Evolutionary conservation across 2,113 vertebrate species (phyloP).

Genomic region (Sinocyclocheilus maitianheensis): DNA sequence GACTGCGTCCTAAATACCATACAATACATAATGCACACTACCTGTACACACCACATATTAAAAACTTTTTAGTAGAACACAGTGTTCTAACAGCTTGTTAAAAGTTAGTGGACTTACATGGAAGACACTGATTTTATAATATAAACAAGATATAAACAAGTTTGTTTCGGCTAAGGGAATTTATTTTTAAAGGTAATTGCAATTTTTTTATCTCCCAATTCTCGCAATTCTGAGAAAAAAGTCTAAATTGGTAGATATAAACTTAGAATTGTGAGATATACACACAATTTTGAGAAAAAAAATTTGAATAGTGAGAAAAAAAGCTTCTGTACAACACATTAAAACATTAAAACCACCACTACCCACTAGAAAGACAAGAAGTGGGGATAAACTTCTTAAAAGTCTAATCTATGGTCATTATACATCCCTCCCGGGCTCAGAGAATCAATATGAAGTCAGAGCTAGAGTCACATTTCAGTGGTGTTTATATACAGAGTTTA

Average conservation of each 20-base stretch:
- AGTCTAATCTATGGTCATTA: conserved; percentile 6
- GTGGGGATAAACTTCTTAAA: neutral
- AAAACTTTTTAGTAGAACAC: neutral
- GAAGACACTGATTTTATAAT: too few relatives aligned
- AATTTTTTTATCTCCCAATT: too few relatives aligned
- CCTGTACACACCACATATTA: neutral
- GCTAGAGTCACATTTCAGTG: conserved; percentile 49
- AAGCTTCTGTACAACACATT: neutral
- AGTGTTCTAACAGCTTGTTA: neutral
- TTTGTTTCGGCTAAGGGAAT: too few relatives aligned
- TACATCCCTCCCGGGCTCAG: conserved; percentile 1
- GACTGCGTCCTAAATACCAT: neutral
- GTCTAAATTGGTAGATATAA: too few relatives aligned
- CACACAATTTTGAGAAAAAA: too few relatives aligned
- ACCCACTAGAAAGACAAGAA: neutral
- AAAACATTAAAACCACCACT: neutral
- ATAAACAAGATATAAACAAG: too few relatives aligned
- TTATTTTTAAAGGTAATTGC: too few relatives aligned
- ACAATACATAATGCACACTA: neutral
- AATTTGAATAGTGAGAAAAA: too few relatives aligned
- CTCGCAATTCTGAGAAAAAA: too few relatives aligned
- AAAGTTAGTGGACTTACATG: neutral
- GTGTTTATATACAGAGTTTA: conserved; percentile 51
- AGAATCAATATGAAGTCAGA: conserved; percentile 47
- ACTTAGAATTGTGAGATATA: too few relatives aligned